These are phyloP conservation scores for Otolemur garnettii DNA, from an alignment of 2,113 vertebrate genomes.

Conservation along the genomic window DNA sequence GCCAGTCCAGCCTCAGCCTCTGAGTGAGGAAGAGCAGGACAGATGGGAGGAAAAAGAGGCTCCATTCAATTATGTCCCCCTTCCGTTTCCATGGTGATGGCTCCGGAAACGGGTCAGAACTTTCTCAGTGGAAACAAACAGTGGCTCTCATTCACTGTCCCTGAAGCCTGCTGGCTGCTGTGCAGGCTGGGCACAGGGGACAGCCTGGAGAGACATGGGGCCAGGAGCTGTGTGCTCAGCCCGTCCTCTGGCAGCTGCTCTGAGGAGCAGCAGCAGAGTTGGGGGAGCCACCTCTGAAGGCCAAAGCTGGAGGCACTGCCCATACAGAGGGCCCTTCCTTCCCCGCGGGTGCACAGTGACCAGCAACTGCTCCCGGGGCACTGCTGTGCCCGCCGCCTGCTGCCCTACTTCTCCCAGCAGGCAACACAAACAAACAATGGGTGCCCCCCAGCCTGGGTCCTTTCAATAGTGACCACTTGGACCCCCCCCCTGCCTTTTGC, in stretches of 20 bases:
- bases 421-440: constrained; percentile 79
- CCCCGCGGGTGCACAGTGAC: constrained; percentile 37
- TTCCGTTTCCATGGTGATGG: constrained; percentile 92
- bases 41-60: constrained; percentile 85
- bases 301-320: background rate
- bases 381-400: constrained; percentile 83
- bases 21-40: constrained; percentile 34
- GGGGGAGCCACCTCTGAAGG: background rate
- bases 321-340: constrained; percentile 71
- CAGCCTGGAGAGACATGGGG: background rate
- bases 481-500: background rate
- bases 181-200: rapidly evolving
- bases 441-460: constrained; percentile 76
- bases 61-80: constrained; percentile 94
- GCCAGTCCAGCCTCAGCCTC: constrained; percentile 84
- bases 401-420: constrained; percentile 82
- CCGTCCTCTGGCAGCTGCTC: constrained; percentile 45
- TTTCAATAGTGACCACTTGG: constrained; percentile 56
- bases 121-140: constrained; percentile 90
- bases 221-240: rapidly evolving
- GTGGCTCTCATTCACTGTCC: constrained; percentile 53
- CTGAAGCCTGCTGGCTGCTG: constrained; percentile 54
- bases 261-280: background rate
- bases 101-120: constrained; percentile 89
- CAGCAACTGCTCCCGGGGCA: constrained; percentile 57